Percentiles rank a stretch among this genome's conserved stretches.
phyloP scores from a whole-genome alignment of 2,888 invertebrate species.

The Punctoribates punctum region DNA sequence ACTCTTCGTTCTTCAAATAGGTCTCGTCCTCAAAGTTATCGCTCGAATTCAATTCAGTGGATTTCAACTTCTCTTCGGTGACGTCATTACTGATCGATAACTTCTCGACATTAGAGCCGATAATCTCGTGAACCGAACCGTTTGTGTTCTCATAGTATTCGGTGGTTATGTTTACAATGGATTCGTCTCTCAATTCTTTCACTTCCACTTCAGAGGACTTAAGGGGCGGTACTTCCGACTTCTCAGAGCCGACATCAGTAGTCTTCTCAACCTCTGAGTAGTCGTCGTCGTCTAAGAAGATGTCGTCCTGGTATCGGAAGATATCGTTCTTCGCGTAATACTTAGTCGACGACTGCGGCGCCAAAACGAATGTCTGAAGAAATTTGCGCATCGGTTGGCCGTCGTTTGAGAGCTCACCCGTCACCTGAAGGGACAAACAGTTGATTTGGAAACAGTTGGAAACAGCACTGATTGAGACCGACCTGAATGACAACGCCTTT shows the following conservation, averaged over 20 bases:
- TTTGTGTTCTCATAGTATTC: conserved; percentile 33
- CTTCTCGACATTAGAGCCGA: neutral
- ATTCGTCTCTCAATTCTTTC: conserved; percentile 3
- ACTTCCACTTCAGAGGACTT: neutral
- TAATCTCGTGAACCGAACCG: conserved; percentile 15
- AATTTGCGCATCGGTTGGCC: conserved; percentile 96
- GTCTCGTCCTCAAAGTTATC: neutral
- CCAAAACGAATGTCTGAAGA: conserved; percentile 95
- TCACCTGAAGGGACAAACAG: conserved; percentile 62
- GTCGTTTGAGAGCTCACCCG: conserved; percentile 92
- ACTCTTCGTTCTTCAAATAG: conserved; percentile 57
- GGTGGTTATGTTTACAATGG: neutral
- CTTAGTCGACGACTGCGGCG: conserved; percentile 91
- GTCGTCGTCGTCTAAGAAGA: conserved; percentile 64
- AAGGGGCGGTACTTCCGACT: conserved; percentile 8
- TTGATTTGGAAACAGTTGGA: neutral
- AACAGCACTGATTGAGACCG: conserved; percentile 39
- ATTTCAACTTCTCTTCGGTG: conserved; percentile 10
- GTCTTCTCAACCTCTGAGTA: conserved; percentile 43
- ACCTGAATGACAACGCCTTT: conserved; percentile 91
- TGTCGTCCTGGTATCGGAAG: conserved; percentile 88
- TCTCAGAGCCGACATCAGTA: conserved; percentile 36
- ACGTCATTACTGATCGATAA: conserved; percentile 11
- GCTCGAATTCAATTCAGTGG: conserved; percentile 15
- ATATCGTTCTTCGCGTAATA: conserved; percentile 99